Conservation (phyloP, 2,888 invertebrate species). For the Synanthedon tipuliformis region DNA sequence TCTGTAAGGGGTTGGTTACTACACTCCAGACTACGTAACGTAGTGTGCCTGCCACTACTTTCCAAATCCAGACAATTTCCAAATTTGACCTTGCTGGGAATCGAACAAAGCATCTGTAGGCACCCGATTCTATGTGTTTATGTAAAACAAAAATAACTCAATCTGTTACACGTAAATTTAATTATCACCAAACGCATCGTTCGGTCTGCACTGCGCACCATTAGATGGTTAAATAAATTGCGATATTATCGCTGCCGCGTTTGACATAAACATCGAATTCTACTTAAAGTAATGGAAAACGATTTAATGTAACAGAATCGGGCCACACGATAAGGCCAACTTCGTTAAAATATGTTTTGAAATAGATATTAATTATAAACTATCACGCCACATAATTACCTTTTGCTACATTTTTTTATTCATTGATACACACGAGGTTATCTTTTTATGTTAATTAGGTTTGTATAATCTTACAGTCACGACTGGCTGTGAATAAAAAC, state of each 20-base stretch:
- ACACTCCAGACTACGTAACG: too few species aligned
- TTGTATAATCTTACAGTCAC: conserved; percentile 13
- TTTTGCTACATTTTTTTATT: not conserved
- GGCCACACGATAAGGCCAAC: conserved; percentile 42
- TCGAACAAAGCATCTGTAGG: too few species aligned
- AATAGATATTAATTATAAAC: conserved; percentile 20
- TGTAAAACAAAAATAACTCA: too few species aligned
- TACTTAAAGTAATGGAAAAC: conserved; percentile 66
- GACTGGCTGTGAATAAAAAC: conserved; percentile 3
- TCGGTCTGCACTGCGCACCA: conserved; percentile 19
- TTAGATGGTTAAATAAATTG: conserved; percentile 61
- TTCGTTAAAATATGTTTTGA: conserved; percentile 21
- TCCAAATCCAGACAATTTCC: too few species aligned
- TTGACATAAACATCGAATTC: conserved; percentile 67
- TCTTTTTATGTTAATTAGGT: not conserved
- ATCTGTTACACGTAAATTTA: not conserved
- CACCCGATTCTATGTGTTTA: too few species aligned
- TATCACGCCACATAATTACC: not conserved
- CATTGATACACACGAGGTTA: not conserved
- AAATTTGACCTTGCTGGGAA: too few species aligned
- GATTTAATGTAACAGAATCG: conserved; percentile 55
- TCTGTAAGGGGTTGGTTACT: too few species aligned
- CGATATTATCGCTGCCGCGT: conserved; percentile 57
- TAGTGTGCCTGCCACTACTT: too few species aligned
- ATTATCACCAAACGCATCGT: not conserved